phyloP scores from a whole-genome alignment of 2,113 vertebrate species.

The Chloropsis hardwickii region DNA sequence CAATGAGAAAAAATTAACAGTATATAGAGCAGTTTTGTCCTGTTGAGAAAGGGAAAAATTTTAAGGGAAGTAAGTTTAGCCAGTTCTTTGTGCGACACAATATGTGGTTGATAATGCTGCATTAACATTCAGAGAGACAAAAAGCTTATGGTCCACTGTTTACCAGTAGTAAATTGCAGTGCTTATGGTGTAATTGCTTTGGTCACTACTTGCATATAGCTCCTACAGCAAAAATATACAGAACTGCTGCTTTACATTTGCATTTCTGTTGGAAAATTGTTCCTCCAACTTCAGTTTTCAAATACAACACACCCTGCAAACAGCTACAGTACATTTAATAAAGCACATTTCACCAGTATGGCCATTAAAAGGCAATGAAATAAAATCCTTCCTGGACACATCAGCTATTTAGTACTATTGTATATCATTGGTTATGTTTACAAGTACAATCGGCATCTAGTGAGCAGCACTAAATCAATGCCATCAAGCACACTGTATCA shows the following conservation, averaged over 20 bases:
- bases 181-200: neutral
- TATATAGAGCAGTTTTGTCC: neutral
- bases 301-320: neutral
- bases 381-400: neutral
- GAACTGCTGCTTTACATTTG: neutral
- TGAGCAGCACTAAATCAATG: neutral
- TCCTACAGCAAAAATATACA: neutral
- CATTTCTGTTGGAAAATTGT: neutral
- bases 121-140: neutral
- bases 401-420: neutral
- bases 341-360: neutral
- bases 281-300: neutral
- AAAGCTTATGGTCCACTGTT: neutral
- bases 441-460: neutral
- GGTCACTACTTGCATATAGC: neutral
- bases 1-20: neutral
- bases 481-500: neutral
- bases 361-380: neutral
- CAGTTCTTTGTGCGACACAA: neutral
- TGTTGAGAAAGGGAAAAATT: neutral
- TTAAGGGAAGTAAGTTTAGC: neutral
- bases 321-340: neutral
- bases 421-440: neutral
- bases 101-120: neutral
- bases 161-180: neutral